Conservation (phyloP, 2,113 vertebrate species). For the Petaurus breviceps region DNA sequence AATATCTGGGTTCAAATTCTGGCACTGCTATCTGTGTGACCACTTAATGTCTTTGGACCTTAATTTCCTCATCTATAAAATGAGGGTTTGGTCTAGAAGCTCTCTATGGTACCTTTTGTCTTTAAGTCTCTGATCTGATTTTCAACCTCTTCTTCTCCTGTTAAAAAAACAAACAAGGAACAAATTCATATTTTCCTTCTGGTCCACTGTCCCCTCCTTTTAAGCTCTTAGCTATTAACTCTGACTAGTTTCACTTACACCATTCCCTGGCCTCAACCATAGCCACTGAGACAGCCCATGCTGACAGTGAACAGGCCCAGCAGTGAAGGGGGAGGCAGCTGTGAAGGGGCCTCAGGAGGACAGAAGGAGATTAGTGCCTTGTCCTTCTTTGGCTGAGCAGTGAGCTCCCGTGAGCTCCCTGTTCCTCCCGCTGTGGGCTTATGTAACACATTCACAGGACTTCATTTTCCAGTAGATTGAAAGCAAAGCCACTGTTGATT, state of each 20-base stretch:
- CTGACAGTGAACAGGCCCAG: background rate
- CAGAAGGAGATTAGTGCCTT: background rate
- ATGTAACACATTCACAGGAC: slow-evolving; percentile 78
- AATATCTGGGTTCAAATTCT: background rate
- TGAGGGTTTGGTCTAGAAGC: background rate
- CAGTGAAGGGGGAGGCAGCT: background rate
- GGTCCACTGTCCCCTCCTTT: background rate
- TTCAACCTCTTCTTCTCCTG: background rate
- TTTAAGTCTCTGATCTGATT: background rate
- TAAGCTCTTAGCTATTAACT: background rate
- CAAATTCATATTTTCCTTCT: slow-evolving; percentile 19
- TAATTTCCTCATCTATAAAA: background rate
- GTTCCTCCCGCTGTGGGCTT: slow-evolving; percentile 68
- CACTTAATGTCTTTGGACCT: background rate
- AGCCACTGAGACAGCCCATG: background rate
- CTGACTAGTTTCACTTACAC: background rate
- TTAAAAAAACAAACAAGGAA: background rate
- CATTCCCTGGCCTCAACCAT: background rate
- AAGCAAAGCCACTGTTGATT: slow-evolving; percentile 84
- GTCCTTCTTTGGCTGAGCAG: slow-evolving; percentile 13
- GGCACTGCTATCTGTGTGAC: background rate
- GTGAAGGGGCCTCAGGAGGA: background rate
- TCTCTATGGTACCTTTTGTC: background rate
- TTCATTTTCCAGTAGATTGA: slow-evolving; percentile 87
- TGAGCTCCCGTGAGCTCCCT: background rate